These are phyloP conservation scores for Caenorhabditis tropicalis DNA, from an alignment of 1,140 invertebrate genomes.

Conservation along the genomic window DNA sequence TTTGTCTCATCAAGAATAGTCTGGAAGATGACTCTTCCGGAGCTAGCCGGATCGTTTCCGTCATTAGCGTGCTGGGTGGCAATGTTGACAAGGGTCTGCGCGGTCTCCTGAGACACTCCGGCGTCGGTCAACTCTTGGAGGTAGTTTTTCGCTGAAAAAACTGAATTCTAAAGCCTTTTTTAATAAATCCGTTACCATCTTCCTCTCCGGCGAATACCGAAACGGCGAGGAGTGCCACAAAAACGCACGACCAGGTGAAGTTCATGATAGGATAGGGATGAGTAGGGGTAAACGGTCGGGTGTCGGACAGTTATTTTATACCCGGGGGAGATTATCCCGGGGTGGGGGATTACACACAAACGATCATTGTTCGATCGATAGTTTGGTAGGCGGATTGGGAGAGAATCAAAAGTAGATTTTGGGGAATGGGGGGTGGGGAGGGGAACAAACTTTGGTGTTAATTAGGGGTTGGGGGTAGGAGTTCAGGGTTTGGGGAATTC, in stretches of 20 bases:
- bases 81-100: neutral
- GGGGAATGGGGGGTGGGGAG: neutral
- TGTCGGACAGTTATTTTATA: neutral
- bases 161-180: neutral
- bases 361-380: conserved; percentile 36
- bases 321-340: neutral
- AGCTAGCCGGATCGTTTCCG: neutral
- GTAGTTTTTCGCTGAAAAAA: conserved; percentile 2
- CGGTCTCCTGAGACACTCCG: conserved; percentile 18
- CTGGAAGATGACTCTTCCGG: conserved; percentile 7
- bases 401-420: neutral
- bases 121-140: conserved; percentile 17
- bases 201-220: neutral
- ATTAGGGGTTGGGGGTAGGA: neutral
- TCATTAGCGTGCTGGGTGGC: neutral
- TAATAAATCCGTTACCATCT: neutral
- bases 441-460: conserved; percentile 1
- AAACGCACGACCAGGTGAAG: neutral
- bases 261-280: neutral
- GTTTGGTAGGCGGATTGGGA: neutral
- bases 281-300: neutral
- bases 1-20: neutral
- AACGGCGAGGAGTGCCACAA: neutral
- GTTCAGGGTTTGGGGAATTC: too few species aligned
- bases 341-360: neutral